phyloP scores from a whole-genome alignment of 2,113 vertebrate genomes.

The Microtus richardsoni region DNA sequence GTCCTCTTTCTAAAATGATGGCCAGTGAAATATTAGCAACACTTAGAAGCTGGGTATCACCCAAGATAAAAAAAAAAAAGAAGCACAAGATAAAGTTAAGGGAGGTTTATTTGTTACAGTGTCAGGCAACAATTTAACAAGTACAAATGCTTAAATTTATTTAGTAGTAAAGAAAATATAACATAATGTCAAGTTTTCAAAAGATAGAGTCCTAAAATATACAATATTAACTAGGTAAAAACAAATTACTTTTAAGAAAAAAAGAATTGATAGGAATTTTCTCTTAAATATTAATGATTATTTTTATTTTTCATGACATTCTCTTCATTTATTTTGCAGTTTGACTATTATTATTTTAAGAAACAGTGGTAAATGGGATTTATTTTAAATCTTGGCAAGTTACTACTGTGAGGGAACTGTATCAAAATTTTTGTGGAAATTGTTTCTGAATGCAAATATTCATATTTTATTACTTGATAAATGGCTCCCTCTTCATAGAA shows the following conservation, averaged over 20 bases:
- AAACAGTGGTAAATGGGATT: neutral
- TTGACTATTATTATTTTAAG: neutral
- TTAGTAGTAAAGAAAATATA: neutral
- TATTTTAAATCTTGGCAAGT: slow-evolving; percentile 34
- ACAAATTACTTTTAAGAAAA: neutral
- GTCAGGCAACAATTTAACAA: slow-evolving; percentile 26
- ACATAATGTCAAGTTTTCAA: neutral
- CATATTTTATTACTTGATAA: neutral
- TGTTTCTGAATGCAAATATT: neutral
- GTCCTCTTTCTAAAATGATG: slow-evolving; percentile 15
- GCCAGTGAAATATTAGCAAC: neutral
- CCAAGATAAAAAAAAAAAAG: neutral
- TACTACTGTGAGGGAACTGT: neutral
- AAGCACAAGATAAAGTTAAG: neutral
- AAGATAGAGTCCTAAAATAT: neutral
- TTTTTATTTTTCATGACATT: neutral
- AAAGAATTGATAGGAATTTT: neutral
- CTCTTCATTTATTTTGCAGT: neutral
- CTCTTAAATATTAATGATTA: neutral
- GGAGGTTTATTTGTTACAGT: neutral
- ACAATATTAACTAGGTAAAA: neutral
- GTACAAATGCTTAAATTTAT: neutral
- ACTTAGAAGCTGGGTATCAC: neutral
- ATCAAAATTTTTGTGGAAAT: neutral
- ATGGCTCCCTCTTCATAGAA: neutral